Conservation (phyloP, 2,113 vertebrate genomes). For the Tenrec ecaudatus region DNA sequence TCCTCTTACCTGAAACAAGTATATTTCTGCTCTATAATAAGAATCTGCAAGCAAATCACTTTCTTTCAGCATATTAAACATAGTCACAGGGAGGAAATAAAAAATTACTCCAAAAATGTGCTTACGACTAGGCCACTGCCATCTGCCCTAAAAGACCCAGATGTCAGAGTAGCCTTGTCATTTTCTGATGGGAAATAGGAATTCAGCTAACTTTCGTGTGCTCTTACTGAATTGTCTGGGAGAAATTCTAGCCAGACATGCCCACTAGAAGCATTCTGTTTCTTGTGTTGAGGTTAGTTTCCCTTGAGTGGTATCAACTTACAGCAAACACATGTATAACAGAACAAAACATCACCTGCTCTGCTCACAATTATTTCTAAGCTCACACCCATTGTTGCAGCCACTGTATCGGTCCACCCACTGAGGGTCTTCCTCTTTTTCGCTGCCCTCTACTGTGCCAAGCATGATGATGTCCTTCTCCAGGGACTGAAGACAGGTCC, state of each 20-base stretch:
- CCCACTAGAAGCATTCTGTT: constrained; percentile 50
- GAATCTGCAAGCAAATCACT: constrained; percentile 68
- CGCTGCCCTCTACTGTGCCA: background rate
- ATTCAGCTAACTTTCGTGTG: constrained; percentile 24
- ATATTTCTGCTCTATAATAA: constrained; percentile 72
- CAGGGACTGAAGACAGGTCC: background rate
- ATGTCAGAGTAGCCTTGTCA: constrained; percentile 46
- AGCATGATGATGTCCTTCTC: background rate
- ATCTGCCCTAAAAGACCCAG: constrained; percentile 42
- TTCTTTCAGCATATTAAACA: constrained; percentile 62
- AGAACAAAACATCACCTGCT: background rate
- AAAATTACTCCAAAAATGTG: constrained; percentile 58
- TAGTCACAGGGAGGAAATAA: background rate
- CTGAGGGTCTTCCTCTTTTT: background rate
- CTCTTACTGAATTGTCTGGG: background rate
- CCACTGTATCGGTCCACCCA: background rate
- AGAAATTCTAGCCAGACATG: background rate
- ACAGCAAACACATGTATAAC: background rate
- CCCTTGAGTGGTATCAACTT: background rate
- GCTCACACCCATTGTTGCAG: background rate
- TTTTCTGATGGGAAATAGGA: constrained; percentile 59
- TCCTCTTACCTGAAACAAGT: constrained; percentile 63
- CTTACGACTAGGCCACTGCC: constrained; percentile 69
- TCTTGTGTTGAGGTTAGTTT: background rate
- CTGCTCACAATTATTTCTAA: background rate